Conservation (phyloP, 2,113 vertebrate species). For the Empidonax traillii region DNA sequence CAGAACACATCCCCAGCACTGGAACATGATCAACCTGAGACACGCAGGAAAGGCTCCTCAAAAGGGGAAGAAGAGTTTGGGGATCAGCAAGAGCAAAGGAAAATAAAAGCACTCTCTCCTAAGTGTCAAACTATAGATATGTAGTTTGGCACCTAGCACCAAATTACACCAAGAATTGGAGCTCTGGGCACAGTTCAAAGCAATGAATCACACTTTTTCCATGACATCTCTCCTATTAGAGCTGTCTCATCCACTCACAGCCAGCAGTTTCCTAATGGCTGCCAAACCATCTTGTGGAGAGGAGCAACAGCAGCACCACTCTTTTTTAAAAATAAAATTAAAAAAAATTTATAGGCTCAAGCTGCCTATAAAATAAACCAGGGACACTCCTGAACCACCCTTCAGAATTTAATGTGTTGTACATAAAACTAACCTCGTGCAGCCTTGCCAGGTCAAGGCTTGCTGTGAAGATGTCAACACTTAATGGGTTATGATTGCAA, state of each 20-base stretch:
- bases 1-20: not conserved
- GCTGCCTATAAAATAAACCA: not conserved
- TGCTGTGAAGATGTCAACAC: not conserved
- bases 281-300: not conserved
- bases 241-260: not conserved
- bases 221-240: not conserved
- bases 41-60: not conserved
- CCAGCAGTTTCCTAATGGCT: not conserved
- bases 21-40: not conserved
- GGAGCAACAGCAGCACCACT: not conserved
- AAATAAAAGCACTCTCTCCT: not conserved
- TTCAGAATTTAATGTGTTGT: not conserved
- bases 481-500: not conserved
- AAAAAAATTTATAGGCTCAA: not conserved
- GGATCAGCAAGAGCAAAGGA: not conserved
- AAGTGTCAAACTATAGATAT: not conserved
- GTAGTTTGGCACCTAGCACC: not conserved
- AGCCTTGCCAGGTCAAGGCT: not conserved
- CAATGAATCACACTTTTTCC: not conserved
- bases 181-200: not conserved
- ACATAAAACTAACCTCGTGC: not conserved
- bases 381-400: not conserved
- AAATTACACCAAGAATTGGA: not conserved
- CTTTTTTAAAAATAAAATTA: not conserved
- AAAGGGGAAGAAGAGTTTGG: not conserved